Conservation (phyloP, 2,113 vertebrate genomes). For the Pterophyllum scalare region DNA sequence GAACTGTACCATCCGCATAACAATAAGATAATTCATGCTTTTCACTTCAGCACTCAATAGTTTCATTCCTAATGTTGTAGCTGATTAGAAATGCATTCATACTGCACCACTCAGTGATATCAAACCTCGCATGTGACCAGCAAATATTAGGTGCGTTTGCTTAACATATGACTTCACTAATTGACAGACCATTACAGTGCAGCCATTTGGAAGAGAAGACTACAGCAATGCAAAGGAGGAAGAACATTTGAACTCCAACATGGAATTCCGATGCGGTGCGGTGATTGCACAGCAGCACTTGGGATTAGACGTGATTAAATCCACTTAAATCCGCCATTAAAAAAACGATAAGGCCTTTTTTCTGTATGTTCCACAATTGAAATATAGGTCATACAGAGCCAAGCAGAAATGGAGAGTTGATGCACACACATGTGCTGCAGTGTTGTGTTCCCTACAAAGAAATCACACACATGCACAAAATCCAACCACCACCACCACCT, state of each 20-base stretch:
- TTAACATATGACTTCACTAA: not conserved
- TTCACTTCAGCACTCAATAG: not conserved
- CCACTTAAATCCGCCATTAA: conserved; percentile 58
- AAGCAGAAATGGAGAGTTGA: conserved; percentile 29
- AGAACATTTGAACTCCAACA: conserved; percentile 32
- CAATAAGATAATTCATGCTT: not conserved
- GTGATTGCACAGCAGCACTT: conserved; percentile 49
- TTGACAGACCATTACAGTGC: not conserved
- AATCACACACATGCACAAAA: conserved; percentile 32
- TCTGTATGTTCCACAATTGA: conserved; percentile 16
- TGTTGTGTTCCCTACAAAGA: conserved; percentile 47
- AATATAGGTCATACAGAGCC: conserved; percentile 66
- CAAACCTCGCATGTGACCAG: not conserved
- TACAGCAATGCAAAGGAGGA: not conserved
- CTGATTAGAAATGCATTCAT: not conserved
- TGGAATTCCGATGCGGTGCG: conserved; percentile 20
- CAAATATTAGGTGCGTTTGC: not conserved
- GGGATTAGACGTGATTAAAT: conserved; percentile 67
- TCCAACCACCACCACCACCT: conserved; percentile 1
- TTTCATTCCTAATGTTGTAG: not conserved
- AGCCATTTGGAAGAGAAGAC: conserved; percentile 6
- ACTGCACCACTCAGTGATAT: too few species aligned
- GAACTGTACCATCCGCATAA: not conserved
- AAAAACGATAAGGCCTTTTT: conserved; percentile 46
- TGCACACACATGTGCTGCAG: conserved; percentile 11